Evolutionary conservation across 2,888 invertebrate species (phyloP).

Genomic region (Limnephilus lunatus): DNA sequence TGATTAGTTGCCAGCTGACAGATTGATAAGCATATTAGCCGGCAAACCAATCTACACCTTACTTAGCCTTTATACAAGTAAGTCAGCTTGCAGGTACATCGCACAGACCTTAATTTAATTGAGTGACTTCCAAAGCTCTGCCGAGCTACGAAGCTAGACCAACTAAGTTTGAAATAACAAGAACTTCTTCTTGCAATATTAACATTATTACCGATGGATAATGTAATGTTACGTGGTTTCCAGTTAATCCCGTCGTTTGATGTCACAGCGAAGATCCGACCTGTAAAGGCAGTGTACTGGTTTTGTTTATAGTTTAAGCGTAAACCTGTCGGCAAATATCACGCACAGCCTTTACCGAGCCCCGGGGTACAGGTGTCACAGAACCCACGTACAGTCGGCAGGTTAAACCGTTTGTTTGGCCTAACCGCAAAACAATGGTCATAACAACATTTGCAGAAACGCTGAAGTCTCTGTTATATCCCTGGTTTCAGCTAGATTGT

Average conservation of each 20-base stretch:
- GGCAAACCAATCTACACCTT: neutral
- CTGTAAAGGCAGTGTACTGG: constrained; percentile 4
- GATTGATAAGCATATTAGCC: neutral
- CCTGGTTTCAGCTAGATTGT: neutral
- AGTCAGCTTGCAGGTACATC: neutral
- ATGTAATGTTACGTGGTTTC: neutral
- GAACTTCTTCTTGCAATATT: neutral
- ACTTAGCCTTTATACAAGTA: neutral
- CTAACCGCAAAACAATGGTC: constrained; percentile 32
- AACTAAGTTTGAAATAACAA: neutral
- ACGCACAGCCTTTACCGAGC: constrained; percentile 29
- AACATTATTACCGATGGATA: constrained; percentile 2
- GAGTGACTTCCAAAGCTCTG: neutral
- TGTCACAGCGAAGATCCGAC: neutral
- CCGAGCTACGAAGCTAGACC: neutral
- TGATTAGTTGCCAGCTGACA: neutral
- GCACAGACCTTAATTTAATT: neutral
- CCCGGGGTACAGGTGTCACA: constrained; percentile 41
- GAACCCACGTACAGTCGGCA: constrained; percentile 11
- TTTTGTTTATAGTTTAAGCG: constrained; percentile 23
- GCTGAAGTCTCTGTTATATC: neutral
- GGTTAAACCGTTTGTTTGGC: constrained; percentile 19
- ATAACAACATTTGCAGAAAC: neutral
- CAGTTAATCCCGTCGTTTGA: constrained; percentile 17
- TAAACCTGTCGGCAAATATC: constrained; percentile 37